Evolutionary conservation across 2,797 vertebrate genomes (phyloP), one percentile per base, ranked within the genome.

Genomic region (Streptopelia turtur): DNA sequence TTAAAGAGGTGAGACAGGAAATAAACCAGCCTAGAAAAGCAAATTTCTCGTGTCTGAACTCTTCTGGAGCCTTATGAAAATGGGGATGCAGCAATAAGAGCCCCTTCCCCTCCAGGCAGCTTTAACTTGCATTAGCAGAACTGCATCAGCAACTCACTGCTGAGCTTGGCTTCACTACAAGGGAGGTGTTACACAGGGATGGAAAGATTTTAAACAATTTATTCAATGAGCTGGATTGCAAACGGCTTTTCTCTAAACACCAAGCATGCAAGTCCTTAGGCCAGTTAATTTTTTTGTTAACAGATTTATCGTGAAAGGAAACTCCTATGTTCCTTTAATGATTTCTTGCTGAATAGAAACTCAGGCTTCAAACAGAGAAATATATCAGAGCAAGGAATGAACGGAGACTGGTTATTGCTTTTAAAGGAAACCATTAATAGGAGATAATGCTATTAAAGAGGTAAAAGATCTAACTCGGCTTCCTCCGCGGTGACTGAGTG

Each of bases 191-290:
- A 85, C 60, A 82, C 72, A 81, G 47, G 83, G 81, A 83, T 70
- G 59, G 76, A 59, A 87, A 83, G 83, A 65, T 59, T 91, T 91
- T 91, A 87, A 96, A 91, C 93, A 75, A 65, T 94, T 93, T 88
- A 84, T 92, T 56, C 53, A 49, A 13, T 1, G 52, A 63, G 79
- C 11, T 78, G 61, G 75, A 93, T 35, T 35, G 45, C 64, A 80
- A 80, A 66, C 21, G 47, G 35, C 59, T 88, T 65, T 69, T 68
- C 80, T 75, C 72, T 16, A 39, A 78, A 89, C 61, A 83, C 43
- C 18, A 75, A 37, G 60, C 66, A 76, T 47, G n/a, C 33, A 72
- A 74, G 86, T 84, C 89, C 75, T 95, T 56, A 92, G 86, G 78
- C 52, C 74, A 64, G 65, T 71, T 91, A 84, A 69, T 55, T 89